Conservation (phyloP, 2,888 invertebrate genomes). For the Orthonevra nobilis region DNA sequence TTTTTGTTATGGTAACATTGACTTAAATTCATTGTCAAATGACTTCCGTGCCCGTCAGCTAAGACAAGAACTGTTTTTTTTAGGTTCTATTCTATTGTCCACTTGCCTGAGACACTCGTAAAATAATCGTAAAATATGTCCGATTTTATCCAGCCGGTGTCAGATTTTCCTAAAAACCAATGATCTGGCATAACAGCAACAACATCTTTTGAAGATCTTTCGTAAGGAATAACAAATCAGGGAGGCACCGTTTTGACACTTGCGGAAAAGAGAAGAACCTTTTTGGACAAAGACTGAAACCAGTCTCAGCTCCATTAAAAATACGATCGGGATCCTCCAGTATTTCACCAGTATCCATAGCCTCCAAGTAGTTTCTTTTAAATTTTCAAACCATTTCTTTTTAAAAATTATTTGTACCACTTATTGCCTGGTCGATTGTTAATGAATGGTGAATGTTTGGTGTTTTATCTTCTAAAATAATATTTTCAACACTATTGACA, state of each 20-base stretch:
- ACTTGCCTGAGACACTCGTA: not conserved
- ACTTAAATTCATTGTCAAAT: slow-evolving; percentile 4
- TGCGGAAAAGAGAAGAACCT: not conserved
- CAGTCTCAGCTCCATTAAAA: not conserved
- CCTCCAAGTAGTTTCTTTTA: not conserved
- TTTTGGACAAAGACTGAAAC: not conserved
- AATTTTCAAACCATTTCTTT: not conserved
- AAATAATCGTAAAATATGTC: not conserved
- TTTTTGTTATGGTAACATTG: not conserved
- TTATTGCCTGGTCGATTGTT: not conserved
- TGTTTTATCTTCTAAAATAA: not conserved
- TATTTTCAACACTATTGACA: not conserved
- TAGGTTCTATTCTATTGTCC: not conserved
- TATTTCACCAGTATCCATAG: not conserved
- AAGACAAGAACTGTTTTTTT: not conserved
- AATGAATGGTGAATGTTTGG: not conserved
- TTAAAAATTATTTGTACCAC: not conserved
- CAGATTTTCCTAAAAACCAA: not conserved
- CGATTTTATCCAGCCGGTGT: not conserved
- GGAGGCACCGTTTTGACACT: not conserved
- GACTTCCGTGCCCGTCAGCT: slow-evolving; percentile 3
- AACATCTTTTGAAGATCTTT: not conserved
- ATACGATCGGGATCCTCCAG: not conserved
- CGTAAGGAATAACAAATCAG: not conserved
- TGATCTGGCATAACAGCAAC: not conserved